A percentile compares a stretch with the other conserved stretches of the same genome.
These are phyloP conservation scores for Epirrhoe alternata DNA, from an alignment of 2,888 invertebrate species.

Conservation along the genomic window DNA sequence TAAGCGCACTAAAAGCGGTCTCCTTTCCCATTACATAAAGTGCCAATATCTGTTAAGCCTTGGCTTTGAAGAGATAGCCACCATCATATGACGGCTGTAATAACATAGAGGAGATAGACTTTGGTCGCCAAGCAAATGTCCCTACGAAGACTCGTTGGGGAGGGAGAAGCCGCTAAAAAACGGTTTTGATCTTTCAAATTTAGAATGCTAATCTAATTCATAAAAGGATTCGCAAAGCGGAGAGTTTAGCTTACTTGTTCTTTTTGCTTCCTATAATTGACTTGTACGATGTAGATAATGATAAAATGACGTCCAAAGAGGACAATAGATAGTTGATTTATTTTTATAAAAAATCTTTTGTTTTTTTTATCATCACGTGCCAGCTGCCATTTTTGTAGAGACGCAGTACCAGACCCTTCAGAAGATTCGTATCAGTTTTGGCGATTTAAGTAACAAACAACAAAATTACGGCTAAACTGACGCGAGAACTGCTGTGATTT, in stretches of 20 bases:
- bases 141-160: no score
- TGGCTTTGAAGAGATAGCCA: neutral
- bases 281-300: no score
- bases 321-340: no score
- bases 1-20: constrained; percentile 11
- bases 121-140: neutral
- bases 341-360: no score
- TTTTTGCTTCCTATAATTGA: no score
- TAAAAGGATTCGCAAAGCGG: no score
- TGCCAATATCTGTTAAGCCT: constrained; percentile 53
- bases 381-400: neutral
- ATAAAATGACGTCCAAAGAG: no score
- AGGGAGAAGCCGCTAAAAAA: no score
- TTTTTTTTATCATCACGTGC: neutral
- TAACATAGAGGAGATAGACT: neutral
- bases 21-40: constrained; percentile 36
- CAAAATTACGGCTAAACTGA: constrained; percentile 4
- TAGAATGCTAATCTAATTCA: no score
- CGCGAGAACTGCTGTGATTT: neutral
- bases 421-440: constrained; percentile 56
- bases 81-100: neutral
- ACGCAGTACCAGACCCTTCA: constrained; percentile 46
- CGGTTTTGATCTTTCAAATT: no score
- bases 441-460: constrained; percentile 53
- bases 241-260: no score